Evolutionary conservation across 2,888 invertebrate species (phyloP).

Genomic region (Scrobipalpa atriplicella): DNA sequence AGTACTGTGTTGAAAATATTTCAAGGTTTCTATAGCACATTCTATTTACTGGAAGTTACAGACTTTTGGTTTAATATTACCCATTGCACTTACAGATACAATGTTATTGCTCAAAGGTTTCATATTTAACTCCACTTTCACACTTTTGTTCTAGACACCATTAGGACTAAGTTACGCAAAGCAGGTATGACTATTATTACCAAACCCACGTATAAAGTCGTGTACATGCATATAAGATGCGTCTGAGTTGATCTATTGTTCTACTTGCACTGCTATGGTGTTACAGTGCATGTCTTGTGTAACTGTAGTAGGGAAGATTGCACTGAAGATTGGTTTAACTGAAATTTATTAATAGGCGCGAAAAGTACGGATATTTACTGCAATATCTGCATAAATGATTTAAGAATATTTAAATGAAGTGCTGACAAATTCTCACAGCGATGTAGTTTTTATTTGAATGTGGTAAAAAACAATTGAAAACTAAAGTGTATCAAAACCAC

Average conservation of each 20-base stretch:
- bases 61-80: not conserved
- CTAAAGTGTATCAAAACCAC: no score
- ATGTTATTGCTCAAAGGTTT: no score
- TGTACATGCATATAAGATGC: constrained; percentile 31
- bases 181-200: not conserved
- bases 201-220: constrained; percentile 32
- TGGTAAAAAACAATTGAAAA: no score
- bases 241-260: constrained; percentile 30
- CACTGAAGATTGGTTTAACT: no score
- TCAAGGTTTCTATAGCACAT: not conserved
- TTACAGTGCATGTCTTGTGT: not conserved
- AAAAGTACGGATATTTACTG: no score
- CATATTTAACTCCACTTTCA: no score
- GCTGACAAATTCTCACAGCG: no score
- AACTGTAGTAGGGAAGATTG: not conserved
- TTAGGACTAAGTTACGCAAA: not conserved
- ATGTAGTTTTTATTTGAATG: no score
- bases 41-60: not conserved
- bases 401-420: no score
- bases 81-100: not conserved
- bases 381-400: no score
- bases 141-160: not conserved
- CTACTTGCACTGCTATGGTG: constrained; percentile 7
- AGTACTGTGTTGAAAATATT: not conserved
- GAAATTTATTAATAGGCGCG: no score